Evolutionary conservation across 2,888 invertebrate genomes (phyloP).

Genomic region (Arctia plantaginis): DNA sequence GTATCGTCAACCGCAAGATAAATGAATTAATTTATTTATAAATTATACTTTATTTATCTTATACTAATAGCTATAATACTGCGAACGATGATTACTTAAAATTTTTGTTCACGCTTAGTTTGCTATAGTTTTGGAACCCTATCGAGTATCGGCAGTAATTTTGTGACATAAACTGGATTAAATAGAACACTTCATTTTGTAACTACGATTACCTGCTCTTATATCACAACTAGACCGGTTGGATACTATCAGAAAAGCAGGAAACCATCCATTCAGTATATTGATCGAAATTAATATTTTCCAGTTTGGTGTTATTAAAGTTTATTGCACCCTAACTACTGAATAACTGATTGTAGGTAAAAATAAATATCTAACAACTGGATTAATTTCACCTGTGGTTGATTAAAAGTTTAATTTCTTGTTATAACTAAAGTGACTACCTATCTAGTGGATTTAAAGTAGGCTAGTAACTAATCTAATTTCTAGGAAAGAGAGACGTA

Average conservation of each 20-base stretch:
- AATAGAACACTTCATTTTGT: conserved; percentile 37
- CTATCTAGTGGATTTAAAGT: no score
- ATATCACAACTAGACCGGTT: conserved; percentile 46
- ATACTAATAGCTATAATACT: conserved; percentile 16
- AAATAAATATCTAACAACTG: not conserved
- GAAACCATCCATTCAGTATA: conserved; percentile 36
- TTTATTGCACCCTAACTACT: conserved; percentile 20
- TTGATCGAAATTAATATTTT: conserved; percentile 30
- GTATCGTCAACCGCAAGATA: conserved; percentile 12
- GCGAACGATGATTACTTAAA: conserved; percentile 6
- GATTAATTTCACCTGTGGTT: not conserved
- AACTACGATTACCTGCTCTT: conserved; percentile 41
- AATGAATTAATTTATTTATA: not conserved
- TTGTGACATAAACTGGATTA: conserved; percentile 38
- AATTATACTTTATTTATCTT: conserved; percentile 3
- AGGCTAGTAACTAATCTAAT: no score
- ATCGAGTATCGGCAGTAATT: conserved; percentile 29
- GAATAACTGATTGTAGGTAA: conserved; percentile 5
- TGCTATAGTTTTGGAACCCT: conserved; percentile 18
- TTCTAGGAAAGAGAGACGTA: no score
- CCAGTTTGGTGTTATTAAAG: conserved; percentile 19
- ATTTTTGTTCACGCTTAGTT: conserved; percentile 13
- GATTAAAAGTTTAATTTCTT: not conserved
- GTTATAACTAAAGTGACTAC: not conserved
- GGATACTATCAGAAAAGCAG: conserved; percentile 30